Base-by-base conservation (phyloP, 1,140 invertebrate species). In the Drosophila sechellia region DNA sequence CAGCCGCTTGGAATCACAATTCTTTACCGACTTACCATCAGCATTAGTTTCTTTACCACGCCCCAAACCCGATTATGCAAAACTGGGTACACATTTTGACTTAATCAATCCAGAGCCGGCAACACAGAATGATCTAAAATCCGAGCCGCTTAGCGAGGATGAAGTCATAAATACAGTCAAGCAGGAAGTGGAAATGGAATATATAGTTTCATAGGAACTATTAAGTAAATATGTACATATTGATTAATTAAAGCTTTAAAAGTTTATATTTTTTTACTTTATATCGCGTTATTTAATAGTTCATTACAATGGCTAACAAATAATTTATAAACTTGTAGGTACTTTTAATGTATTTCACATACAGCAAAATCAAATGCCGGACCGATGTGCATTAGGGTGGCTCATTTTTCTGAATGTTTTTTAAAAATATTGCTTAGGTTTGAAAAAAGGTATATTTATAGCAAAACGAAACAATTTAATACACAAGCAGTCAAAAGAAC, bases 321-420 rank as follows among this genome's bases (percentile, higher is more conserved):
- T 75, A 75, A 74, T 75, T 74, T 75, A 74, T 57, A 75, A 75
- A 74, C 35, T 65, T 74, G 53, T 74, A 75, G 72, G 72, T 75
- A 75, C 72, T 72, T 61, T 81, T 43, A 69, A 48, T 64, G 60
- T 69, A 43, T 45, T 63, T 60, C 61, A 46, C 72, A 46, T 57
- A 22, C 55, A 65, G 45, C 46, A 45, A 57, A 65, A 53, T 40
- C 35, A 66, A 58, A 66, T 46, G 53, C 53, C 27, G 53, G 53
- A 46, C 72, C 49, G 27, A 58, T 45, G 39, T 61, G 37, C 20
- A 40, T 10, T 40, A 22, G 39, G 39, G 12, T 60, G 45, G 45
- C 45, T 66, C 45, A 20, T 59, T 27, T 37, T 63, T 64, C 17
- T 45, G 37, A 49, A 12, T 35, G 31, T 13, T 37, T 11, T 48